These are phyloP conservation scores for Blastomussa wellsi DNA, from an alignment of 92 coral and sea anemone species.

Conservation along the genomic window DNA sequence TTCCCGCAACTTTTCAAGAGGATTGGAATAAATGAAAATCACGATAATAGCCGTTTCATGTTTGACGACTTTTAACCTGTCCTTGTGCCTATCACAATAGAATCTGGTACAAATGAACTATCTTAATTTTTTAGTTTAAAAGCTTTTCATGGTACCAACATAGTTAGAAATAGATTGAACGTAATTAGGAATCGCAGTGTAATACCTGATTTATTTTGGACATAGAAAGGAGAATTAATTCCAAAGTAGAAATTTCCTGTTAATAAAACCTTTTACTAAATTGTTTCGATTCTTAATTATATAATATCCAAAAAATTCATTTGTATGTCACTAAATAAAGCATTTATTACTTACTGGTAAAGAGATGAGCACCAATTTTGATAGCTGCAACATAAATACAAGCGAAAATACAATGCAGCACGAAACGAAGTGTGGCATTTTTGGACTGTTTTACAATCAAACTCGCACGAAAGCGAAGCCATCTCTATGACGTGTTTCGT, in stretches of 20 bases:
- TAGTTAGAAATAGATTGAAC: not conserved
- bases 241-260: not conserved
- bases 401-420: not conserved
- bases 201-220: not conserved
- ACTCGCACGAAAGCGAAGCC: not conserved
- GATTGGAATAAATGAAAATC: not conserved
- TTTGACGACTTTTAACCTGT: not conserved
- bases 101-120: conserved; percentile 5
- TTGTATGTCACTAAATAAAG: not conserved
- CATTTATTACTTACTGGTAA: too few relatives aligned
- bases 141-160: not conserved
- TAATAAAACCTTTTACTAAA: not conserved
- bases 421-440: not conserved
- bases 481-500: not conserved
- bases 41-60: not conserved
- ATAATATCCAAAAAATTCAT: not conserved
- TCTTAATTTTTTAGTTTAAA: not conserved
- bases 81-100: not conserved
- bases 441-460: not conserved
- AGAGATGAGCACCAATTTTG: not conserved
- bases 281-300: not conserved
- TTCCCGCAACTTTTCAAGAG: not conserved
- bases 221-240: not conserved
- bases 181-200: not conserved
- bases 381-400: not conserved